Percentiles rank a stretch among this genome's conserved stretches.
phyloP scores from a whole-genome alignment of 2,888 invertebrate species.

The Drosophila parthenogenetica region DNA sequence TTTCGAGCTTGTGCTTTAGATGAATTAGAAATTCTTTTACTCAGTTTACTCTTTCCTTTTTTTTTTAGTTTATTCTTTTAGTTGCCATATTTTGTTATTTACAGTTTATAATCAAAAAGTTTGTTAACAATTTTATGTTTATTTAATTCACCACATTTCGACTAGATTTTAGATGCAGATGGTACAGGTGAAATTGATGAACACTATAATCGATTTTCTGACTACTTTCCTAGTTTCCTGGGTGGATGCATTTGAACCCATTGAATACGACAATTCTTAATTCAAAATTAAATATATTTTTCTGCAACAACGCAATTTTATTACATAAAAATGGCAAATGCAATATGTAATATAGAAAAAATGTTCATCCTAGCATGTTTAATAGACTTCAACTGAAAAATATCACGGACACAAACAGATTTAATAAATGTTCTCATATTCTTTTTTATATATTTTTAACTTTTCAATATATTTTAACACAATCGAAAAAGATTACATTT shows the following conservation, averaged over 20 bases:
- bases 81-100: slow-evolving; percentile 12
- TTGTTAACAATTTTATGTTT: slow-evolving; percentile 17
- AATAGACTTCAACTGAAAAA: slow-evolving; percentile 24
- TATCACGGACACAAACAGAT: slow-evolving; percentile 41
- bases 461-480: slow-evolving; percentile 27
- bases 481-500: slow-evolving; percentile 17
- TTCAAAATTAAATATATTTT: slow-evolving; percentile 35
- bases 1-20: slow-evolving; percentile 25
- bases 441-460: slow-evolving; percentile 5
- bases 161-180: slow-evolving; percentile 18
- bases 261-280: slow-evolving; percentile 14
- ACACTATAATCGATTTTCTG: neutral
- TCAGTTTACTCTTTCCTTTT: neutral
- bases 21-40: slow-evolving; percentile 18
- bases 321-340: slow-evolving; percentile 25
- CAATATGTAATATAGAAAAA: slow-evolving; percentile 11
- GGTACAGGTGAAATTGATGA: slow-evolving; percentile 9
- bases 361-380: neutral
- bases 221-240: slow-evolving; percentile 6
- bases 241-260: slow-evolving; percentile 2
- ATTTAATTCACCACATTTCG: slow-evolving; percentile 30
- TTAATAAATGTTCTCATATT: slow-evolving; percentile 10
- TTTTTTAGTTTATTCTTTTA: neutral
- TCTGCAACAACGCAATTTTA: slow-evolving; percentile 46
- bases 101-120: slow-evolving; percentile 24